These are phyloP conservation scores for Illadopsis cleaveri DNA, from an alignment of 2,113 vertebrate genomes.

Conservation along the genomic window DNA sequence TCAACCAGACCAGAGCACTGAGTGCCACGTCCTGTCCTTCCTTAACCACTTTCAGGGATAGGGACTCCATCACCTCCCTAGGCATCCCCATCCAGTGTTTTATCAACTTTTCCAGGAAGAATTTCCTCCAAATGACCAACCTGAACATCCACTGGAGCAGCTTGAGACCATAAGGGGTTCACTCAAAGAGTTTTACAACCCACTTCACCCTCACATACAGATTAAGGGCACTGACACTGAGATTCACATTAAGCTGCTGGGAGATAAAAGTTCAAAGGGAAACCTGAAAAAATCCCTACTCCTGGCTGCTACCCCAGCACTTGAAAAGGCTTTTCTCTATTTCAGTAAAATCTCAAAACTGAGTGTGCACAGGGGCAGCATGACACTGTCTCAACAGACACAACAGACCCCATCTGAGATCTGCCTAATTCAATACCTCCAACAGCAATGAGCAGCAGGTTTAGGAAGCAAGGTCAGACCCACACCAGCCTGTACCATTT, in stretches of 20 bases:
- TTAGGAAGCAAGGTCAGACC: neutral
- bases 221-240: neutral
- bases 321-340: neutral
- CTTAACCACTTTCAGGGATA: neutral
- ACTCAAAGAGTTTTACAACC: neutral
- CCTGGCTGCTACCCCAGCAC: fast-evolving
- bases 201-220: neutral
- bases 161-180: neutral
- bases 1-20: neutral
- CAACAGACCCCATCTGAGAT: neutral
- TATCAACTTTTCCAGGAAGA: neutral
- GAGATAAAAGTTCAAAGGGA: neutral
- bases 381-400: neutral
- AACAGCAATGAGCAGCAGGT: neutral
- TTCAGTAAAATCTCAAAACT: neutral
- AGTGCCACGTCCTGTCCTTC: fast-evolving
- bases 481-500: fast-evolving
- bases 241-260: neutral
- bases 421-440: neutral
- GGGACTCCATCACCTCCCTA: neutral
- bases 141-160: neutral
- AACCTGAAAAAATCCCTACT: neutral
- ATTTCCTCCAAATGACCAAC: neutral
- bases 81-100: neutral
- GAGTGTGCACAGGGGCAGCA: neutral